These are phyloP conservation scores for Drosophila lutescens DNA, from an alignment of 2,888 invertebrate species.

Conservation along the genomic window DNA sequence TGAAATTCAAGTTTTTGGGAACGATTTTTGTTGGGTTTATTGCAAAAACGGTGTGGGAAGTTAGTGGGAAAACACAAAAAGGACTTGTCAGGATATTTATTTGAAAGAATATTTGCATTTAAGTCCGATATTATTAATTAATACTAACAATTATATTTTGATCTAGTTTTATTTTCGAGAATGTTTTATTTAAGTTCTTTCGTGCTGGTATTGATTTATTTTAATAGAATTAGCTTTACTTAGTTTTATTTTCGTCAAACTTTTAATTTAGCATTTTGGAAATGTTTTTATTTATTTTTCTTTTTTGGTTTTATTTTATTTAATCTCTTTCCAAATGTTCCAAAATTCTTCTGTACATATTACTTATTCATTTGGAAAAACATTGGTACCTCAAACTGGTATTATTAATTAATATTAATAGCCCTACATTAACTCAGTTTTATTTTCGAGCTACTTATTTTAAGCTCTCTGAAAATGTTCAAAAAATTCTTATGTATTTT, in stretches of 20 bases:
- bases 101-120: background rate
- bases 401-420: too few relatives aligned
- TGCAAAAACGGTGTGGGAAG: slow-evolving; percentile 1
- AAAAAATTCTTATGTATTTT: background rate
- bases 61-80: background rate
- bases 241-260: too few relatives aligned
- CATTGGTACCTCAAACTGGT: too few relatives aligned
- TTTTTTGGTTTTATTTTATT: background rate
- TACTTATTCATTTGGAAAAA: too few relatives aligned
- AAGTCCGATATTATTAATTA: background rate
- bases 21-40: slow-evolving; percentile 15
- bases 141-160: background rate
- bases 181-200: too few relatives aligned
- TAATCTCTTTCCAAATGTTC: background rate
- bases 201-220: too few relatives aligned
- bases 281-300: background rate
- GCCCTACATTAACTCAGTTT: too few relatives aligned
- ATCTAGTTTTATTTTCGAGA: too few relatives aligned
- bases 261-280: background rate
- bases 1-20: slow-evolving; percentile 58
- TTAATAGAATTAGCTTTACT: too few relatives aligned
- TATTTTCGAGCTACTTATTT: background rate
- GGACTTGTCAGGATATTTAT: background rate
- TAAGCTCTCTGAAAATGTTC: background rate
- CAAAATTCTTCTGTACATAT: too few relatives aligned